These are phyloP conservation scores for Cordilura impudica DNA, from an alignment of 2,888 invertebrate species.

Conservation along the genomic window DNA sequence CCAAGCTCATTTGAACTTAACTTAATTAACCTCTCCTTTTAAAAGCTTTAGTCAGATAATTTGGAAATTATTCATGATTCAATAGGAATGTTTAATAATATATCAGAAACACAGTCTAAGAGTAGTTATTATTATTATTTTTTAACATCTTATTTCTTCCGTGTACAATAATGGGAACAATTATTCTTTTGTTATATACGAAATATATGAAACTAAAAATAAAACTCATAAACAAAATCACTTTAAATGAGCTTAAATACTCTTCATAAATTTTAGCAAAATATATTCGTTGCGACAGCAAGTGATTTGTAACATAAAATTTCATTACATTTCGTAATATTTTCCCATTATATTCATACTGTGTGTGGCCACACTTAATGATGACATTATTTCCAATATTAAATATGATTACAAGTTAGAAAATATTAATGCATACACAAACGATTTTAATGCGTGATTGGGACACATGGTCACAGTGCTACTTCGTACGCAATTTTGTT, in stretches of 20 bases:
- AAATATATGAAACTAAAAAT: no score
- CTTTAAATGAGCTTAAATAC: not conserved
- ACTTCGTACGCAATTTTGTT: slow-evolving; percentile 14
- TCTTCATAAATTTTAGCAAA: not conserved
- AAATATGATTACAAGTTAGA: slow-evolving; percentile 51
- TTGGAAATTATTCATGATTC: no score
- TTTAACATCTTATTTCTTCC: no score
- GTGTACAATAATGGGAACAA: no score
- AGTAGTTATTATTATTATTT: no score
- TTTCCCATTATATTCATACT: not conserved
- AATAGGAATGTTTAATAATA: no score
- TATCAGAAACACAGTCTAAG: no score
- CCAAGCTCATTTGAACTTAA: no score
- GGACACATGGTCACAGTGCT: slow-evolving; percentile 2
- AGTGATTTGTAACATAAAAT: slow-evolving; percentile 9
- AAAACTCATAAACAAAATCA: not conserved
- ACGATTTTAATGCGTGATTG: slow-evolving; percentile 45
- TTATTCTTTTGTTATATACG: no score
- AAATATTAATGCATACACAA: slow-evolving; percentile 47
- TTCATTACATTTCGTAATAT: slow-evolving; percentile 10
- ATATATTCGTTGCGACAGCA: slow-evolving; percentile 1
- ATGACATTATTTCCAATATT: slow-evolving; percentile 53
- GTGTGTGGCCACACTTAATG: slow-evolving; percentile 32
- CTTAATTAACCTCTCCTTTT: no score
- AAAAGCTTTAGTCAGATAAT: no score